Conservation (phyloP, 2,888 invertebrate species). For the Drosophila nr. perissopoda region DNA sequence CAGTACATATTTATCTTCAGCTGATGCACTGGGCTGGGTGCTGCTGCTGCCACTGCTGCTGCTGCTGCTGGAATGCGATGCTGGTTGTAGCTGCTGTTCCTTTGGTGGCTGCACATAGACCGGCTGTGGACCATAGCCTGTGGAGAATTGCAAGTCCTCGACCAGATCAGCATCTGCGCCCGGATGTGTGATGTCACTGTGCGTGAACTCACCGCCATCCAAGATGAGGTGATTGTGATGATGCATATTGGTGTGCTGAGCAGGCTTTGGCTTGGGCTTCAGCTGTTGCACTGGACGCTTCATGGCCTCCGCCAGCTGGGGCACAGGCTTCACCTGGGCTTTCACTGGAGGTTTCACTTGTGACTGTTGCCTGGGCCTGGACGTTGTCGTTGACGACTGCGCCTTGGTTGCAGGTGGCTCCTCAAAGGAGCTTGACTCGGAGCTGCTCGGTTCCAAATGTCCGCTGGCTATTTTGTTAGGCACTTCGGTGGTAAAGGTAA, state of each 20-base stretch:
- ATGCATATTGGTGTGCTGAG: slow-evolving; percentile 51
- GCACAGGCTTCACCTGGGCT: slow-evolving; percentile 38
- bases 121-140: slow-evolving; percentile 86
- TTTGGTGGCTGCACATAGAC: slow-evolving; percentile 80
- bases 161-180: slow-evolving; percentile 88
- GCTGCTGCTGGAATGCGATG: slow-evolving; percentile 84
- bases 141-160: slow-evolving; percentile 86
- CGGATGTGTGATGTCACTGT: slow-evolving; percentile 87
- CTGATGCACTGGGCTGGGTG: slow-evolving; percentile 28
- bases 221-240: slow-evolving; percentile 75
- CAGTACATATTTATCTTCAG: slow-evolving; percentile 84
- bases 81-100: slow-evolving; percentile 80
- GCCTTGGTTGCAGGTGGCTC: slow-evolving; percentile 60
- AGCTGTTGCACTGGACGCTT: slow-evolving; percentile 53
- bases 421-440: slow-evolving; percentile 81
- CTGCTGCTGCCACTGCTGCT: slow-evolving; percentile 24
- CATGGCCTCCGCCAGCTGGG: slow-evolving; percentile 60
- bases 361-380: slow-evolving; percentile 41
- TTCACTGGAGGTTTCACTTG: slow-evolving; percentile 18
- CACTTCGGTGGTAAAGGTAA: slow-evolving; percentile 80
- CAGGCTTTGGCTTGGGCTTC: slow-evolving; percentile 51
- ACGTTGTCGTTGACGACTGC: slow-evolving; percentile 23
- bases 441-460: slow-evolving; percentile 72
- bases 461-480: slow-evolving; percentile 81
- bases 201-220: slow-evolving; percentile 85